Evolutionary conservation across 2,797 vertebrate genomes (phyloP).

Genomic region (Poeciliopsis presidionis): DNA sequence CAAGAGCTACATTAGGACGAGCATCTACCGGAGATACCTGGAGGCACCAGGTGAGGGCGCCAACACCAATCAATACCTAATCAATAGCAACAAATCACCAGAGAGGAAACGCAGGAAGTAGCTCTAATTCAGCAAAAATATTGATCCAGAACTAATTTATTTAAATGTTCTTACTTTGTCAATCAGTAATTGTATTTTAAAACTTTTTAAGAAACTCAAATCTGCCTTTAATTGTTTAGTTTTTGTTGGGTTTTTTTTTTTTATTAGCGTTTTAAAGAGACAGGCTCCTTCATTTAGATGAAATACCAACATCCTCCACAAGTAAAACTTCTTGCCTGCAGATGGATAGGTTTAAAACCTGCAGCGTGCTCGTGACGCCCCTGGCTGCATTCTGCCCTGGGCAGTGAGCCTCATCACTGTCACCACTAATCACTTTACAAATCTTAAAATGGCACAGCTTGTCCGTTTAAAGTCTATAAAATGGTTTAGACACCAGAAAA

Average conservation of each 20-base stretch:
- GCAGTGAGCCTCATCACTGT: neutral
- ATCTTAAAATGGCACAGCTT: neutral
- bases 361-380: neutral
- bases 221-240: neutral
- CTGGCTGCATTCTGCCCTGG: neutral
- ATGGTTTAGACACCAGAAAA: neutral
- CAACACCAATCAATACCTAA: neutral
- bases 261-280: neutral
- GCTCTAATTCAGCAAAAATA: neutral
- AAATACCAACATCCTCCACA: neutral
- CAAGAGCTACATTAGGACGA: conserved; percentile 76
- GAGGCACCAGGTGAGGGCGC: conserved; percentile 40
- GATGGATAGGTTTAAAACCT: neutral
- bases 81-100: neutral
- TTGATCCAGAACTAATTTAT: neutral
- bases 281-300: neutral
- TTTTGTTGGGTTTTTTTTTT: no score
- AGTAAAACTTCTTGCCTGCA: neutral
- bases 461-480: neutral
- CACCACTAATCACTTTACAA: neutral
- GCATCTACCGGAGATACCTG: conserved; percentile 77
- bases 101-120: neutral
- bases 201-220: neutral
- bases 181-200: neutral
- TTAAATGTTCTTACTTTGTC: neutral